phyloP scores from a whole-genome alignment of 1,140 invertebrate genomes.

The Calephelis nemesis region DNA sequence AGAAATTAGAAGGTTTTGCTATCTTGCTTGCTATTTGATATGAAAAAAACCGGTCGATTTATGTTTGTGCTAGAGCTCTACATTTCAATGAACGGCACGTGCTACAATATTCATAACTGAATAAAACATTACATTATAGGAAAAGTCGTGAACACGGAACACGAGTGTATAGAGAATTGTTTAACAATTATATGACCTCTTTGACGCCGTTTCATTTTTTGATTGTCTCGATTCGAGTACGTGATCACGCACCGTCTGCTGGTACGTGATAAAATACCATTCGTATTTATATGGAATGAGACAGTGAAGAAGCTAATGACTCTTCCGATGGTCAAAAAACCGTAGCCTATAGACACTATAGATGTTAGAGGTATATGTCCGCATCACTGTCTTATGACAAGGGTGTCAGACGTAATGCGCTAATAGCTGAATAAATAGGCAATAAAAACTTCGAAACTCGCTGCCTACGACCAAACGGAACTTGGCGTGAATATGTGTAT shows the following conservation, averaged over 20 bases:
- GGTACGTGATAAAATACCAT: constrained; percentile 43
- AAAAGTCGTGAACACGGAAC: constrained; percentile 48
- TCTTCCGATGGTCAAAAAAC: no score
- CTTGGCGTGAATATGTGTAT: no score
- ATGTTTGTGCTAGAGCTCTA: background rate
- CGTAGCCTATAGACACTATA: no score
- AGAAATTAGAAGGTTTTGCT: no score
- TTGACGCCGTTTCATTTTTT: constrained; percentile 57
- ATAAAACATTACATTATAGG: constrained; percentile 41
- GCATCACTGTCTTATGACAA: no score
- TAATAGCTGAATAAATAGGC: no score
- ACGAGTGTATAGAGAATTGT: constrained; percentile 45
- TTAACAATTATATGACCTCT: constrained; percentile 53
- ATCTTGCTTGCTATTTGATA: no score
- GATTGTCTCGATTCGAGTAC: constrained; percentile 44
- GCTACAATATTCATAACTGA: constrained; percentile 20
- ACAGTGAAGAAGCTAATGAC: background rate
- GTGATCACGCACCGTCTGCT: constrained; percentile 46
- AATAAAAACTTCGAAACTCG: no score
- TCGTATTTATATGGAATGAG: constrained; percentile 21
- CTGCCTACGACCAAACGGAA: no score
- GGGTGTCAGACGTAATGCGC: no score
- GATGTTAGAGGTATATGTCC: no score
- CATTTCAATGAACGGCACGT: constrained; percentile 6
- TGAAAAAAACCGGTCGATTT: no score